Conservation (phyloP, 2,888 invertebrate species). For the Cacoxenus indagator region DNA sequence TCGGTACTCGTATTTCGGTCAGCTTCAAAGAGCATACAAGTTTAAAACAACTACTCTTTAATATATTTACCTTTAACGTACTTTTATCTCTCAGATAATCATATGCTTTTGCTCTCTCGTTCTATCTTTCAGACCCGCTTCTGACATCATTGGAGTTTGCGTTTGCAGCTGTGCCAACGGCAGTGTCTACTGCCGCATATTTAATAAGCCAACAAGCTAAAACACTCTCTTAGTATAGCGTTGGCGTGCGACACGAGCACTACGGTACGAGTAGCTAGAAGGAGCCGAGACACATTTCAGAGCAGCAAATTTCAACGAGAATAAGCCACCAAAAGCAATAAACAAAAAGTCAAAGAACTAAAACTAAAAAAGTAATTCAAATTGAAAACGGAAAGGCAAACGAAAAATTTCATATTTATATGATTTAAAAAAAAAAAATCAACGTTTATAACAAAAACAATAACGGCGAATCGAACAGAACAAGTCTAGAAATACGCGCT, state of each 20-base stretch:
- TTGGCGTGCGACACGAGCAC: slow-evolving; percentile 67
- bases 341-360: slow-evolving; percentile 33
- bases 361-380: slow-evolving; percentile 15
- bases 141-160: slow-evolving; percentile 57
- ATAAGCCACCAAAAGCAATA: slow-evolving; percentile 33
- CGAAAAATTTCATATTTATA: too few relatives aligned
- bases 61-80: too few relatives aligned
- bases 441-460: slow-evolving; percentile 35
- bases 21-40: too few relatives aligned
- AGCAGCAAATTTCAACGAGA: too few relatives aligned
- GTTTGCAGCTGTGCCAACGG: slow-evolving; percentile 38
- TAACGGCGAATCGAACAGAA: slow-evolving; percentile 41
- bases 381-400: slow-evolving; percentile 37
- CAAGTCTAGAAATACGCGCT: slow-evolving; percentile 34
- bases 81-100: too few relatives aligned
- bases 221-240: slow-evolving; percentile 69
- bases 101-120: slow-evolving; percentile 22
- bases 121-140: slow-evolving; percentile 26
- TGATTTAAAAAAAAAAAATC: slow-evolving; percentile 8
- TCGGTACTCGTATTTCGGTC: too few relatives aligned
- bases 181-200: slow-evolving; percentile 50
- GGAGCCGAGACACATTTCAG: too few relatives aligned
- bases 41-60: too few relatives aligned
- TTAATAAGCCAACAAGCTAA: slow-evolving; percentile 55
- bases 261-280: background rate